Conservation (phyloP, 2,888 invertebrate species). For the Netelia melanura region DNA sequence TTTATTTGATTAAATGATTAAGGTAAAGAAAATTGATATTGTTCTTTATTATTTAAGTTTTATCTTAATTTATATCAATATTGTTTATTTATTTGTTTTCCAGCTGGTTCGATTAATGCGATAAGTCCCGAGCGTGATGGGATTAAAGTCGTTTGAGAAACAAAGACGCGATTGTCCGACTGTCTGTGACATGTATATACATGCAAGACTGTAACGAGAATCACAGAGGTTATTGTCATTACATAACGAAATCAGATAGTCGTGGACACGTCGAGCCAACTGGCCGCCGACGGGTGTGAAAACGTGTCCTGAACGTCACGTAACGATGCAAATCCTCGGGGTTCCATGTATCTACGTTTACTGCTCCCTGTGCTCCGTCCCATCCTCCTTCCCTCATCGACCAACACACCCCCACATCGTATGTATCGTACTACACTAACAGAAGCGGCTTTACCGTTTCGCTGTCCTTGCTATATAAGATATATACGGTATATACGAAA, state of each 20-base stretch:
- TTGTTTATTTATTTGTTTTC: not conserved
- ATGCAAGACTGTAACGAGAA: not conserved
- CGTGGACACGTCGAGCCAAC: not conserved
- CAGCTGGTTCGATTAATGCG: too few species aligned
- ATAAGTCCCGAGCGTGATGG: too few species aligned
- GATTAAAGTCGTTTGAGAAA: too few species aligned
- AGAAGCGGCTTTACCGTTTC: slow-evolving; percentile 21
- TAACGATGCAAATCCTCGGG: slow-evolving; percentile 53
- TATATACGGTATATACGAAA: not conserved
- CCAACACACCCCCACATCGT: not conserved
- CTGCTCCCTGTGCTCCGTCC: not conserved
- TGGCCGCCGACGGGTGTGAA: slow-evolving; percentile 20
- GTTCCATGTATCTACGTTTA: slow-evolving; percentile 11
- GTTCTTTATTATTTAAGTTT: not conserved
- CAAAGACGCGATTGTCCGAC: too few species aligned
- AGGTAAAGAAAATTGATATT: not conserved
- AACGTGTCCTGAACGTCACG: slow-evolving; percentile 33
- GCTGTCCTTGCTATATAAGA: not conserved
- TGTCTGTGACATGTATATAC: not conserved
- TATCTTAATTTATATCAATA: not conserved
- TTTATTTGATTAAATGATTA: not conserved
- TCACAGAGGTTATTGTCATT: not conserved
- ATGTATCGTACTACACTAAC: not conserved
- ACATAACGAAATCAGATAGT: slow-evolving; percentile 10
- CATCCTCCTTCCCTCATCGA: too few species aligned